phyloP scores from a whole-genome alignment of 2,797 vertebrate genomes.

The Myripristis jacobus region DNA sequence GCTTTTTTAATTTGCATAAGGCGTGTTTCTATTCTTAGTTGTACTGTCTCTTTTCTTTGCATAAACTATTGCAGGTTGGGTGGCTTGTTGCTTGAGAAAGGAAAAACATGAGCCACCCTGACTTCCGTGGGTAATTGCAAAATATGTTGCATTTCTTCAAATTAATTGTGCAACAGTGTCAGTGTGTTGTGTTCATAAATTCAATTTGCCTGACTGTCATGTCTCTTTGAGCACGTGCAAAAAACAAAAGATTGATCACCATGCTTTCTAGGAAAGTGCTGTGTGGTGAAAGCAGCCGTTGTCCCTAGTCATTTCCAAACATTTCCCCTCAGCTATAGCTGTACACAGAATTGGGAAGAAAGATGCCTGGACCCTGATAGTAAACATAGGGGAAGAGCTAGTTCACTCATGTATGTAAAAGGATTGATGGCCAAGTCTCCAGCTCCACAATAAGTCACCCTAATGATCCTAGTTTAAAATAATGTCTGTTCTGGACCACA shows the following conservation, averaged over 20 bases:
- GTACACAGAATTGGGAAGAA: conserved; percentile 39
- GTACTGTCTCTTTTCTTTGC: conserved; percentile 48
- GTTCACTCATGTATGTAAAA: conserved; percentile 75
- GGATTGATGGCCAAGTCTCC: conserved; percentile 77
- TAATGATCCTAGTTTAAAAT: conserved; percentile 86
- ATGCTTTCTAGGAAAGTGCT: conserved; percentile 60
- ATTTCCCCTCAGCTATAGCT: conserved; percentile 55
- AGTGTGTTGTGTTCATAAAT: conserved; percentile 73
- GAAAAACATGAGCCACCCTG: conserved; percentile 36
- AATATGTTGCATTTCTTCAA: conserved; percentile 66
- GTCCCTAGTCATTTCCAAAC: conserved; percentile 54
- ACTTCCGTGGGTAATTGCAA: conserved; percentile 49
- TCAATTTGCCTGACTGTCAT: conserved; percentile 74
- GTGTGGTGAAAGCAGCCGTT: conserved; percentile 62
- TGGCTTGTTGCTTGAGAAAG: conserved; percentile 52
- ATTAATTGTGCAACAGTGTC: conserved; percentile 73
- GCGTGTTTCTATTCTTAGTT: conserved; percentile 75
- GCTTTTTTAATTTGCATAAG: conserved; percentile 68
- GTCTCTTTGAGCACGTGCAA: conserved; percentile 61
- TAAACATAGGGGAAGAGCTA: conserved; percentile 70
- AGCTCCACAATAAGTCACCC: conserved; percentile 81
- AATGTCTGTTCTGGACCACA: conserved; percentile 80
- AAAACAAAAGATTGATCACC: conserved; percentile 79
- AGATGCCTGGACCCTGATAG: conserved; percentile 50
- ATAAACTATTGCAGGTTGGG: conserved; percentile 60